These are phyloP conservation scores for Enteromius treurensis DNA, from an alignment of 2,797 vertebrate genomes.

Conservation along the genomic window DNA sequence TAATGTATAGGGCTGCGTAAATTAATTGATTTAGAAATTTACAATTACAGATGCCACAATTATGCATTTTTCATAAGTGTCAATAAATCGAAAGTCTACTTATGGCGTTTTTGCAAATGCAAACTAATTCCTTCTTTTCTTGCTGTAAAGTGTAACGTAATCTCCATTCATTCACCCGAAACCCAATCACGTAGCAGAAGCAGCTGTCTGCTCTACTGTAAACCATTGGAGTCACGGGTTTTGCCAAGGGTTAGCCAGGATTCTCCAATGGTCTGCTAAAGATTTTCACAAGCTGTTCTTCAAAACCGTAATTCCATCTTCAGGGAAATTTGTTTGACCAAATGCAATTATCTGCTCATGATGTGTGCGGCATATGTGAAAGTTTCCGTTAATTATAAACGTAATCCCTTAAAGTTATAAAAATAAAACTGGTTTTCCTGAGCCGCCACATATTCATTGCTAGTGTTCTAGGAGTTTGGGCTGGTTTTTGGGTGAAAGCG, in stretches of 20 bases:
- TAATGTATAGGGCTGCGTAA: no score
- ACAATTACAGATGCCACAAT: no score
- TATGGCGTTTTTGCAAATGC: background rate
- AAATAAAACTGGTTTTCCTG: background rate
- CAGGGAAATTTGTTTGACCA: background rate
- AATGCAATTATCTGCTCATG: constrained; percentile 14
- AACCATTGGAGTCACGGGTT: background rate
- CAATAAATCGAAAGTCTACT: no score
- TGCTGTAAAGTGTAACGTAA: no score
- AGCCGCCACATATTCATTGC: no score
- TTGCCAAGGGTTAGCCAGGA: background rate
- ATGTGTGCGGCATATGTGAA: background rate
- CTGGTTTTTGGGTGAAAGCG: background rate
- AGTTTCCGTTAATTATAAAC: constrained; percentile 12
- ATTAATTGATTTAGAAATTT: no score
- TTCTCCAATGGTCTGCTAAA: constrained; percentile 9
- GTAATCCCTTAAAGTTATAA: constrained; percentile 6
- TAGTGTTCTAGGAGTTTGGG: background rate
- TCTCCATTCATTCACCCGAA: background rate
- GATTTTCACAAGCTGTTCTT: background rate
- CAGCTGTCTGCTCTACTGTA: constrained; percentile 3
- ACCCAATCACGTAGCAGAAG: background rate
- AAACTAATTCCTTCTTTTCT: background rate
- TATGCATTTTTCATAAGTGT: background rate
- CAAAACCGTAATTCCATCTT: constrained; percentile 29